These are phyloP conservation scores for Caradrina kadenii DNA, from an alignment of 2,888 invertebrate species.

Conservation along the genomic window DNA sequence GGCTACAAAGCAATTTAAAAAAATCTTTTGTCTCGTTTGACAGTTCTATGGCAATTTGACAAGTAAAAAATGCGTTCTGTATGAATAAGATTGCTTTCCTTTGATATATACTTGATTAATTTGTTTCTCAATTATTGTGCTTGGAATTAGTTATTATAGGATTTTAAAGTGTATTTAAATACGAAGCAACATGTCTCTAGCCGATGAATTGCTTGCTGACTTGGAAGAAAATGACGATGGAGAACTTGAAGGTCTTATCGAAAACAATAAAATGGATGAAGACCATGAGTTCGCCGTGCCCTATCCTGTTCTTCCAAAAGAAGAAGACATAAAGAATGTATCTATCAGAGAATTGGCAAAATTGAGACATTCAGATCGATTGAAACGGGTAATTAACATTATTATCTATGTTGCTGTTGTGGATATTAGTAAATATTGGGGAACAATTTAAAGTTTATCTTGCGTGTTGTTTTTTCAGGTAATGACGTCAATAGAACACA, in stretches of 20 bases:
- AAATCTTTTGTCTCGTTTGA: background rate
- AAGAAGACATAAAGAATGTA: constrained; percentile 92
- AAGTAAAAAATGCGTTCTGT: background rate
- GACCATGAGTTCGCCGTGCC: constrained; percentile 85
- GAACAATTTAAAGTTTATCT: background rate
- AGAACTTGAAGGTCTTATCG: constrained; percentile 91
- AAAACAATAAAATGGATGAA: constrained; percentile 81
- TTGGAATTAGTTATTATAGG: background rate
- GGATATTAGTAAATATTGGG: background rate
- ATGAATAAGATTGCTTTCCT: too few relatives aligned
- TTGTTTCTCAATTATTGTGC: background rate
- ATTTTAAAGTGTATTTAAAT: background rate
- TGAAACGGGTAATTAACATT: constrained; percentile 88
- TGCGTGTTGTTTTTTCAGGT: constrained; percentile 83
- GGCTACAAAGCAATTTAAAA: background rate
- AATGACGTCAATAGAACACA: constrained; percentile 94
- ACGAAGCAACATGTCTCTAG: constrained; percentile 95
- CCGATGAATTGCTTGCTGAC: constrained; percentile 99
- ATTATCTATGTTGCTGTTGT: background rate
- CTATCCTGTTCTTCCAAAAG: constrained; percentile 88
- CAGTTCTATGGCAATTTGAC: constrained; percentile 11
- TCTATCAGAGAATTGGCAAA: constrained; percentile 97
- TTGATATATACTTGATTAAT: constrained; percentile 4
- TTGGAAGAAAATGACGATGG: constrained; percentile 97
- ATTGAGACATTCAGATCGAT: constrained; percentile 94